These are phyloP conservation scores for Eucera pruinosa DNA, from an alignment of 2,888 invertebrate genomes.

Conservation along the genomic window DNA sequence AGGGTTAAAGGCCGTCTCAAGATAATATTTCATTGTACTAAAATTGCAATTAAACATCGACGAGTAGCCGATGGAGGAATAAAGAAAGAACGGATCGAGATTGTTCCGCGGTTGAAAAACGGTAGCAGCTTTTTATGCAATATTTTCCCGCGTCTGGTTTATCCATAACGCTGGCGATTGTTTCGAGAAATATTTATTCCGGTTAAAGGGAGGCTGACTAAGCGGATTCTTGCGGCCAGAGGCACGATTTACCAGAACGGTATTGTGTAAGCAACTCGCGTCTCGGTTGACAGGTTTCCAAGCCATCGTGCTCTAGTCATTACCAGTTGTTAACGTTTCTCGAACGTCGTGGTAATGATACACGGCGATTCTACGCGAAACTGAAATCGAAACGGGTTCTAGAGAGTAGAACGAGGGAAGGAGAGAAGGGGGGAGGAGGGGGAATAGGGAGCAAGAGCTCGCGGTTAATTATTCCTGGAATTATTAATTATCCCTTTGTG, in stretches of 20 bases:
- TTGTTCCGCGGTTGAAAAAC: neutral
- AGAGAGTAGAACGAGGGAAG: neutral
- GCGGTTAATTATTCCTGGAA: constrained; percentile 46
- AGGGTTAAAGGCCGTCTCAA: too few relatives aligned
- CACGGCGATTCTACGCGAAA: constrained; percentile 58
- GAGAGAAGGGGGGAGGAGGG: neutral
- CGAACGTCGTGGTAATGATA: constrained; percentile 65
- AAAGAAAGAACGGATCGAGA: too few relatives aligned
- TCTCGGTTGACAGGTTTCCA: constrained; percentile 73
- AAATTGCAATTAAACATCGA: neutral
- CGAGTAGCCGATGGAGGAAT: too few relatives aligned
- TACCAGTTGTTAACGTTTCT: constrained; percentile 62
- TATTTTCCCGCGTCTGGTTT: constrained; percentile 11
- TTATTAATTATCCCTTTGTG: constrained; percentile 46
- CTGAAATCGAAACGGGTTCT: constrained; percentile 50
- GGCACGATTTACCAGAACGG: constrained; percentile 61
- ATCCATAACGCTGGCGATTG: constrained; percentile 37
- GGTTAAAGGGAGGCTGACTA: constrained; percentile 68
- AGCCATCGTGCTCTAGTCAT: constrained; percentile 60
- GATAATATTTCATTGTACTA: too few relatives aligned
- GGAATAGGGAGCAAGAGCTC: neutral
- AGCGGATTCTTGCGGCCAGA: constrained; percentile 63
- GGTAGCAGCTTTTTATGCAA: neutral
- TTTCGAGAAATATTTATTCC: constrained; percentile 63
- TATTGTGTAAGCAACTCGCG: constrained; percentile 63